Base-by-base conservation (phyloP, 1,140 invertebrate species). In the Ceratina australensis region DNA sequence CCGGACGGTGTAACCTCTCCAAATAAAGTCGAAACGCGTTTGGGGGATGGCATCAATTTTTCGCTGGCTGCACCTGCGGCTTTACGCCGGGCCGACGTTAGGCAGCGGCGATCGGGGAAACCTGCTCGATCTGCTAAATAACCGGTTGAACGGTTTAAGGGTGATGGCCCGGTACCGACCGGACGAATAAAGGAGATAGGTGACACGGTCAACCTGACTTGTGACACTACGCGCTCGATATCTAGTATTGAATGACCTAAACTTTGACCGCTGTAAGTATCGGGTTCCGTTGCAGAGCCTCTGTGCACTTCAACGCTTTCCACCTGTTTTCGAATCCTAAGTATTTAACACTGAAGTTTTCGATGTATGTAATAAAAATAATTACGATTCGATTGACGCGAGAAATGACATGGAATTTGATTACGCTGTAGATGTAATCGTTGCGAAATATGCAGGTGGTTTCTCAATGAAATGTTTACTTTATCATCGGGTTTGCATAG, bases 51-150 rank as follows among this genome's bases (percentile, higher is more conserved):
- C 83, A 78, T 83, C 82, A 88, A 89, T 89, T 88, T 89, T 87
- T 88, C 88, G 88, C 83, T 88, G 74, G 82, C 79, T 88, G 88
- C 87, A 88, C 86, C 87, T 88, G 87, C 79, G 87, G 78, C 85
- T 84, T 87, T 85, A n/a, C n/a, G n/a, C 60, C 57, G 47, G 22
- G 47, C 28, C 52, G 24, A 66, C 54, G 42, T 52, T 47, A 13
- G 16, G 10, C 18, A 16, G 50, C 24, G 8, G 8, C 81, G 77
- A 69, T 73, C 82, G 42, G 60, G 65, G 18, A 66, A 78, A 72
- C 82, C 82, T 78, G 82, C 73, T 83, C 82, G 79, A 85, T 81
- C 80, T n/a, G 33, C 33, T 7, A 42, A 64, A 5, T 57, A 63
- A 59, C 68, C 63, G 82, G 72, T 84, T 54, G 47, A 64, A 28